Evolutionary conservation across 37 sponge, comb jelly and placozoan species (phyloP).

Genomic region (Dysidea cf. avara): DNA sequence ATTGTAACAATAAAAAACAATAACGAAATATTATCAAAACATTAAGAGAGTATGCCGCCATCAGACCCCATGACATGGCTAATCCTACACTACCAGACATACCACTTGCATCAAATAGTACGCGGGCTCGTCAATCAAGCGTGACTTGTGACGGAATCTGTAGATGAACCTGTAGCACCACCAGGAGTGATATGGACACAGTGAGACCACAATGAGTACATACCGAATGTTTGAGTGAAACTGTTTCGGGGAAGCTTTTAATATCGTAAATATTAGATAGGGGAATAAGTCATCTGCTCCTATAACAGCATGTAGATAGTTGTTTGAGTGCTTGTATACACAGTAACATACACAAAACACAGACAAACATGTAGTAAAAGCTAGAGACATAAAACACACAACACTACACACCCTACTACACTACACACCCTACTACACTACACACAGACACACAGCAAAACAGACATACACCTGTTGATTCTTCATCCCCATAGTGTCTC

Average conservation of each 20-base stretch:
- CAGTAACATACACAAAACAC: neutral
- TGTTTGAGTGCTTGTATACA: neutral
- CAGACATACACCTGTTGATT: slow-evolving; percentile 42
- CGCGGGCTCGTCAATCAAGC: slow-evolving; percentile 50
- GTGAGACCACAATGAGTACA: slow-evolving; percentile 1
- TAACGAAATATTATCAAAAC: too few species aligned
- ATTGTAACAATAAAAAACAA: too few species aligned
- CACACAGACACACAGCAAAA: too few species aligned
- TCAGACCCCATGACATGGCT: too few species aligned
- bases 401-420: too few species aligned
- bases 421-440: too few species aligned
- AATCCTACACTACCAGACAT: neutral
- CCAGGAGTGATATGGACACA: neutral
- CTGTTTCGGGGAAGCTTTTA: slow-evolving; percentile 57
- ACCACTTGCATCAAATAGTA: slow-evolving; percentile 80
- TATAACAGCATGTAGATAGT: neutral
- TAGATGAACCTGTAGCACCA: slow-evolving; percentile 49
- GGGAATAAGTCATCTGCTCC: slow-evolving; percentile 76
- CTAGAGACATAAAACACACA: neutral
- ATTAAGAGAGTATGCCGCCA: too few species aligned
- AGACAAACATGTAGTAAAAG: neutral
- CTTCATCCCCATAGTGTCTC: slow-evolving; percentile 28
- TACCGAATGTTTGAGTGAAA: slow-evolving; percentile 71
- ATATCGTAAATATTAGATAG: slow-evolving; percentile 57
- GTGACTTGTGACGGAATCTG: slow-evolving; percentile 48